Conservation (phyloP, 2,797 vertebrate genomes). For the Sarcoramphus papa region DNA sequence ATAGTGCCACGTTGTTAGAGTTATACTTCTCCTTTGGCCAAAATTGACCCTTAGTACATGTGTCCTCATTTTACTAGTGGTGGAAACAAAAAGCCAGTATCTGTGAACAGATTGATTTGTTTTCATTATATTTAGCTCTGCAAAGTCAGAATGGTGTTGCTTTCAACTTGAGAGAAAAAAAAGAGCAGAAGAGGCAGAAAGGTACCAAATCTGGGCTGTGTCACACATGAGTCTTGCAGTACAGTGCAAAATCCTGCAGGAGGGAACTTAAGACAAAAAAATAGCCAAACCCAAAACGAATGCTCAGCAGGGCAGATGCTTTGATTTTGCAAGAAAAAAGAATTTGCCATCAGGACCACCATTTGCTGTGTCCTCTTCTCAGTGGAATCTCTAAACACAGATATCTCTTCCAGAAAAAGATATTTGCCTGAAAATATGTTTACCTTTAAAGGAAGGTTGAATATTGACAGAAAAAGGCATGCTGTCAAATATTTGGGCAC, state of each 20-base stretch:
- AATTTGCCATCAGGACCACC: background rate
- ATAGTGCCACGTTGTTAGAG: background rate
- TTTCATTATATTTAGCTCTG: background rate
- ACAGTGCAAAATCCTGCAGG: background rate
- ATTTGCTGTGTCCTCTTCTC: background rate
- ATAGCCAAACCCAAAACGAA: background rate
- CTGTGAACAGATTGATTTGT: background rate
- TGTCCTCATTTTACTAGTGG: background rate
- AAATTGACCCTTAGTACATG: background rate
- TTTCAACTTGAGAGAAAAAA: background rate
- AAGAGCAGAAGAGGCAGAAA: background rate
- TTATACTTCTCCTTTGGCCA: background rate
- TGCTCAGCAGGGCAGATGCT: background rate
- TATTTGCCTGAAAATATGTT: background rate
- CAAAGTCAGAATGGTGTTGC: background rate
- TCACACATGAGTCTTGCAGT: background rate
- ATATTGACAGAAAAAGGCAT: background rate
- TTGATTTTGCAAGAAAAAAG: background rate
- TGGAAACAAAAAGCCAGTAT: background rate
- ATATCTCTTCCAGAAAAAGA: background rate
- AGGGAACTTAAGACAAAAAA: background rate
- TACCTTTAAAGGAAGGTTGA: background rate
- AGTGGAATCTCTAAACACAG: background rate
- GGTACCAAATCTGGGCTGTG: background rate
- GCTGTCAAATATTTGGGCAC: background rate